Percentiles rank a stretch among this genome's conserved stretches.
These are phyloP conservation scores for Corbicula japonica DNA, from an alignment of 2,888 invertebrate genomes.

Conservation along the genomic window DNA sequence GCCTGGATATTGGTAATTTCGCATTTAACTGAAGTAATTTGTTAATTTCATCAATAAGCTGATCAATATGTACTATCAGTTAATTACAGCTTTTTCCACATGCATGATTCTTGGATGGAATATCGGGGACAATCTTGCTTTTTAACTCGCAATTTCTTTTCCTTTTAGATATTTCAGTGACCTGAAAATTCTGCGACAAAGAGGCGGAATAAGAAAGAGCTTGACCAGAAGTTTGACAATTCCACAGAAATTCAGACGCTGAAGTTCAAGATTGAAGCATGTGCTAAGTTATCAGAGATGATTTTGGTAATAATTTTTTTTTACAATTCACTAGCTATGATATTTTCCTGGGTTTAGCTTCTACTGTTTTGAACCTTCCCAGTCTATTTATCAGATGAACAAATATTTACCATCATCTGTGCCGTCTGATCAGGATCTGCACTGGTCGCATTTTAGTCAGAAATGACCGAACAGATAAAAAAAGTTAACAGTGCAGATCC, in stretches of 20 bases:
- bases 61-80: constrained; percentile 64
- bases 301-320: too few species aligned
- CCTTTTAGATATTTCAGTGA: constrained; percentile 55
- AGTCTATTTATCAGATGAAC: too few species aligned
- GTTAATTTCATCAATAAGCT: constrained; percentile 67
- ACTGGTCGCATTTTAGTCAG: too few species aligned
- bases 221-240: constrained; percentile 28
- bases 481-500: too few species aligned
- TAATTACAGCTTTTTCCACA: constrained; percentile 68
- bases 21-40: constrained; percentile 65
- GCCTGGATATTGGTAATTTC: constrained; percentile 60
- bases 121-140: constrained; percentile 64
- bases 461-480: too few species aligned
- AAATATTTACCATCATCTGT: too few species aligned
- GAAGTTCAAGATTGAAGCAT: too few species aligned
- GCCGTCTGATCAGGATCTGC: too few species aligned
- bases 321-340: too few species aligned
- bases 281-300: too few species aligned
- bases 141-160: constrained; percentile 60
- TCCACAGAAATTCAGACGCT: not conserved
- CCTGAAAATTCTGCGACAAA: constrained; percentile 46
- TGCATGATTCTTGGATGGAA: constrained; percentile 52
- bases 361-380: too few species aligned
- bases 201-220: constrained; percentile 29
- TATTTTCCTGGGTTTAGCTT: too few species aligned